Percentiles rank a stretch among this genome's conserved stretches.
Conservation (phyloP, 2,888 invertebrate species). For the Limnephilus rhombicus region DNA sequence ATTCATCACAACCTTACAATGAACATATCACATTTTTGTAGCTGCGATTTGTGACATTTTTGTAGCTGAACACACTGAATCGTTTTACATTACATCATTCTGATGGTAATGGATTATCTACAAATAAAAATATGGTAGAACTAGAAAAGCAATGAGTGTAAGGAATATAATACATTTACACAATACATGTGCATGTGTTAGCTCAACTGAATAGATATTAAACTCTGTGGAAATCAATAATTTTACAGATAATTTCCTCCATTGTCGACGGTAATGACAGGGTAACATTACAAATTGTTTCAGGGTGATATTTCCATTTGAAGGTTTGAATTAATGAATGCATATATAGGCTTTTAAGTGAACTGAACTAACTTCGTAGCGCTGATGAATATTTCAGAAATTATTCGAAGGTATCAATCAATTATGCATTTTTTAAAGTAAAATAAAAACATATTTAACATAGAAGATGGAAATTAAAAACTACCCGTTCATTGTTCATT, state of each 20-base stretch:
- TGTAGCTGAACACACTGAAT: background rate
- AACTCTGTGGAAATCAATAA: background rate
- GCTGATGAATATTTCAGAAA: background rate
- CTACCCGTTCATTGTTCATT: too few relatives aligned
- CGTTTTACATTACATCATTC: background rate
- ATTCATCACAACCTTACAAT: background rate
- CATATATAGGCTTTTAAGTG: background rate
- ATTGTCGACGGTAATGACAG: background rate
- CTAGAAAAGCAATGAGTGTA: background rate
- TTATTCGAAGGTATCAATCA: background rate
- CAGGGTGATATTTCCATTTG: background rate
- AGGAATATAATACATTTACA: background rate
- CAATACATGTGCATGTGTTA: background rate
- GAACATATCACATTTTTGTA: background rate
- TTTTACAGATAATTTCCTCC: slow-evolving; percentile 4
- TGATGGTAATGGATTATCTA: background rate
- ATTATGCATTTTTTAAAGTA: too few relatives aligned
- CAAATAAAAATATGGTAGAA: background rate
- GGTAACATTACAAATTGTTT: background rate
- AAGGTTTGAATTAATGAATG: background rate
- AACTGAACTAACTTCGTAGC: background rate
- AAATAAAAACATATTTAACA: too few relatives aligned
- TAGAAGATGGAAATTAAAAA: too few relatives aligned
- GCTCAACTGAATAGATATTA: background rate
- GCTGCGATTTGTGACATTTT: background rate